These are phyloP conservation scores for Archilochus colubris DNA, from an alignment of 2,113 vertebrate genomes.

Conservation along the genomic window DNA sequence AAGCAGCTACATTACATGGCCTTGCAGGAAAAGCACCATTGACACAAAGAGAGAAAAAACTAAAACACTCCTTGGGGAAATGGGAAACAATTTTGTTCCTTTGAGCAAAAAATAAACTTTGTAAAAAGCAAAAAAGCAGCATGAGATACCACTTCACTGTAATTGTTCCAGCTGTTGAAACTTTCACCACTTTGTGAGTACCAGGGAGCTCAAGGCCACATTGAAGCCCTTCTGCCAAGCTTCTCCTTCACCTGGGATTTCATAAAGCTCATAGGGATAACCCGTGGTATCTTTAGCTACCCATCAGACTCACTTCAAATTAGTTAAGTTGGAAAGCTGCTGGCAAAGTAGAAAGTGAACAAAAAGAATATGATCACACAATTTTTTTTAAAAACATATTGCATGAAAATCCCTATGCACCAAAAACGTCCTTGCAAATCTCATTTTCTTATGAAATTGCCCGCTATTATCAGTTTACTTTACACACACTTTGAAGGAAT, in stretches of 20 bases:
- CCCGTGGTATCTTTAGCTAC: neutral
- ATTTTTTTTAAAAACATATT: too few species aligned
- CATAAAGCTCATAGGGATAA: neutral
- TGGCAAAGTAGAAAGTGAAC: neutral
- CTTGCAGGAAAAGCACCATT: neutral
- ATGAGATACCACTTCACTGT: too few species aligned
- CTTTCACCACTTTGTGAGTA: neutral
- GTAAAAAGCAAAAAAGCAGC: too few species aligned
- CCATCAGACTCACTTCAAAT: neutral
- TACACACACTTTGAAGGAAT: neutral
- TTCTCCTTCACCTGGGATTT: neutral
- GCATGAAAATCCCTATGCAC: neutral
- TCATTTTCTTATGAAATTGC: neutral
- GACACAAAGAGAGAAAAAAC: neutral
- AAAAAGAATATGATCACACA: neutral
- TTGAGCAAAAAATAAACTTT: too few species aligned
- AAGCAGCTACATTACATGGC: neutral
- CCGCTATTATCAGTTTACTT: neutral
- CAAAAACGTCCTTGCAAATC: neutral
- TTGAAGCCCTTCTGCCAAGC: neutral
- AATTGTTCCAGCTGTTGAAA: too few species aligned
- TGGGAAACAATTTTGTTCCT: too few species aligned
- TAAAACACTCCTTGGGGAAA: neutral
- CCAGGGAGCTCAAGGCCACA: neutral
- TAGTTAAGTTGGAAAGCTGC: neutral